These are phyloP conservation scores for Habrosyne pyritoides DNA, from an alignment of 2,888 invertebrate genomes.

Conservation along the genomic window DNA sequence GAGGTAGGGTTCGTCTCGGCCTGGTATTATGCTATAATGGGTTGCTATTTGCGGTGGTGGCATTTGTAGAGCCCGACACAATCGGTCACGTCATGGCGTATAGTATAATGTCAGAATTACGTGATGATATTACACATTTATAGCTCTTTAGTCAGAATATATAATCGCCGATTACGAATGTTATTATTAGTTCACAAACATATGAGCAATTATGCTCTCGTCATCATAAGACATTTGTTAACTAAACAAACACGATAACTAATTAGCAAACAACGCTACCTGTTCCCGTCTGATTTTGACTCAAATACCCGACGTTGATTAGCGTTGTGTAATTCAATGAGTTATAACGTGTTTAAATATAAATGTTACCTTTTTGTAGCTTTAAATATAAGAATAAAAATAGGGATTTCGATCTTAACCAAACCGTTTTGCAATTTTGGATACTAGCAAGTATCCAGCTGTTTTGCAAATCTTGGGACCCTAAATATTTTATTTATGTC, in stretches of 20 bases:
- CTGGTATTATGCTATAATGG: slow-evolving; percentile 52
- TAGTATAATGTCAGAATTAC: slow-evolving; percentile 38
- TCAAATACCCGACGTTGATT: background rate
- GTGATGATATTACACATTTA: slow-evolving; percentile 33
- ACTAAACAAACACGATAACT: background rate
- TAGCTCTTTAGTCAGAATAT: too few species aligned
- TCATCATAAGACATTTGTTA: background rate
- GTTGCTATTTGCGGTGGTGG: slow-evolving; percentile 50
- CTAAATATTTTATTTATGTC: background rate
- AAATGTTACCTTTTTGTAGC: too few species aligned
- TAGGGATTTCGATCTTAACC: background rate
- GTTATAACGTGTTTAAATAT: too few species aligned
- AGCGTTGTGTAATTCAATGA: background rate
- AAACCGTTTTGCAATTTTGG: background rate
- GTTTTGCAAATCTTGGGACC: background rate
- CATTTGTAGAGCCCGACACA: slow-evolving; percentile 46
- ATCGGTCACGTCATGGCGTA: slow-evolving; percentile 43
- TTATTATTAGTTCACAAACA: background rate
- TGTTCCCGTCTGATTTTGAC: background rate
- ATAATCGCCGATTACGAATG: slow-evolving; percentile 11
- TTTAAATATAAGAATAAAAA: too few species aligned
- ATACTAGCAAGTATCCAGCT: background rate
- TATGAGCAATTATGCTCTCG: background rate
- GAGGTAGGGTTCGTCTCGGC: slow-evolving; percentile 65
- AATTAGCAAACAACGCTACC: background rate